Base-by-base conservation (phyloP, 2,113 vertebrate species). In the Atlantisia rogersi region DNA sequence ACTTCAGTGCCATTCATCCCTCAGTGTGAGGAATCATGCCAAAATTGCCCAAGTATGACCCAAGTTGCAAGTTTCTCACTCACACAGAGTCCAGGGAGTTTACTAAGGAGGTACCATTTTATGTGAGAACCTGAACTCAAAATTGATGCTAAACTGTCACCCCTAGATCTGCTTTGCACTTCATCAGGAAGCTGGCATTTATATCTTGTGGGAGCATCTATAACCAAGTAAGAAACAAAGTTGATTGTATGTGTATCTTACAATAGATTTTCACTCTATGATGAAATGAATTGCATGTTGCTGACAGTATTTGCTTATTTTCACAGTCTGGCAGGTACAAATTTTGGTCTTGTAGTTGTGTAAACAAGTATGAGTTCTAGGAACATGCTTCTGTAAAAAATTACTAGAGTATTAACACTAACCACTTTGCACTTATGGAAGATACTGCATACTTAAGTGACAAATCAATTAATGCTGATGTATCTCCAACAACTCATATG, bases 301-400 rank as follows among this genome's bases (percentile, higher is more conserved):
- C 20, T 88, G 59, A 77, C 22, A 65, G 24, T 71, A 59, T 52
- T 96, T 9, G 42, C 52, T 60, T 78, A 35, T 90, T 94, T 92
- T 64, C 59, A 46, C 60, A 79, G 71, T 55, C 52, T 53, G 35
- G 9, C 22, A 91, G 17, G 11, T 75, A 85, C 32, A 73, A n/a
- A 48, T 67, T 78, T 46, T 63, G 9, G 16, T 77, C 37, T 92
- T 85, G 80, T 17, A 70, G 14, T 60, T 92, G 19, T 26, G 3
- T 88, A 81, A 87, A 63, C n/a, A 92, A 11, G 8, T 59, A 86
- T 28, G 26, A 82, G 31, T 93, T 94, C 85, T 95, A 94, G 75
- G 63, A 93, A 81, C 21, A 39, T 26, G 6, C 31, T 68, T 90
- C 50, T 55, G 14, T 81, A 70, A 78, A 93, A 93, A 78, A 35